Evolutionary conservation across 2,888 invertebrate species (phyloP), one percentile per base, ranked within the genome.

Genomic region (Tachina fera): DNA sequence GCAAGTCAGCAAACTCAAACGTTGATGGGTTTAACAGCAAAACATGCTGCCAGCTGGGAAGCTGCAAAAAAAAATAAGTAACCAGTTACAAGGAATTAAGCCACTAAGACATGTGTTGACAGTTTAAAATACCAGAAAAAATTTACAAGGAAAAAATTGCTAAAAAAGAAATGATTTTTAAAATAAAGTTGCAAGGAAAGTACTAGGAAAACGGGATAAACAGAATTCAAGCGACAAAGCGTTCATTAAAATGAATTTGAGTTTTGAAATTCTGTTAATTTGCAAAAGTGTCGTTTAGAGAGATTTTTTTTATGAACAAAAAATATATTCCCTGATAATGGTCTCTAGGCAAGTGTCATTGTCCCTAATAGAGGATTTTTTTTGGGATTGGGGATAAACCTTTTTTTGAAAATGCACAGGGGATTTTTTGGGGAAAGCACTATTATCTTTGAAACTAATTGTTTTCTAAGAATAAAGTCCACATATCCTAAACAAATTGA

Each of bases 61-160:
- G 60, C 11, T 56, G 60, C n/a, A 10, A 51, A 49, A 61, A 43
- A 67, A 51, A 41, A 75, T 61, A 43, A 11, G n/a, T 56, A 71
- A 58, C 49, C 51, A 67, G 31, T 79, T 79, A 49, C 41, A 49
- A 79, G 14, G 72, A 83, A 86, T 83, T 86, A 86, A 86, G 83
- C 86, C 79, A 80, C 83, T 86, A 83, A 83, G 83, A 63, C 86
- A 86, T 86, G 86, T 86, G 86, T 83, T 86, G 86, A 86, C 86
- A 86, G 83, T 76, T 83, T 65, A 79, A 79, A 83, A 72, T 83
- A 51, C 72, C 76, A 68, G 19, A 72, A 70, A 80, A 65, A 49
- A 65, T 22, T 3, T 19, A 43, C 31, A 22, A 14, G 19, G 45
- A 16, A 13, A 58, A 51, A 63, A 47, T 45, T 56, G 53, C 16